Evolutionary conservation across 53 echinoderm and acorn worm genomes (phyloP).

Genomic region (Hippasteria phrygiana): DNA sequence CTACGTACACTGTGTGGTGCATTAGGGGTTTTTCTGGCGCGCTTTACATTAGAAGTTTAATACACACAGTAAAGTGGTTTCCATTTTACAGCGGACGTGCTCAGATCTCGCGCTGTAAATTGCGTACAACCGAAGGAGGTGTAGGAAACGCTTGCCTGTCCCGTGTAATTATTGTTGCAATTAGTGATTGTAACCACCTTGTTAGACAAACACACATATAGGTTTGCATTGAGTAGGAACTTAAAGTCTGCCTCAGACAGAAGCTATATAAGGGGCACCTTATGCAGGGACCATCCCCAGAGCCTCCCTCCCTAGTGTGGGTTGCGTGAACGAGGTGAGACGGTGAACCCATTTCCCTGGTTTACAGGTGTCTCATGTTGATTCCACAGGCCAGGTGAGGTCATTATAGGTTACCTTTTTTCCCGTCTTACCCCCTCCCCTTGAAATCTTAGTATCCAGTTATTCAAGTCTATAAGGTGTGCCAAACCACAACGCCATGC

Average conservation of each 20-base stretch:
- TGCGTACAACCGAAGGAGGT: background rate
- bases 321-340: no score
- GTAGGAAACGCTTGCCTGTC: background rate
- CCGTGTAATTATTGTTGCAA: conserved; percentile 2
- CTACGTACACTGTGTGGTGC: background rate
- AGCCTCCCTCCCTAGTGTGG: background rate
- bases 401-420: no score
- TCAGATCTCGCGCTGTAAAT: background rate
- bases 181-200: background rate
- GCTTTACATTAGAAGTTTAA: background rate
- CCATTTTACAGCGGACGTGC: background rate
- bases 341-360: no score
- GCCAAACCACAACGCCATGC: no score
- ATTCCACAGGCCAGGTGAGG: no score
- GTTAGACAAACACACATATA: background rate
- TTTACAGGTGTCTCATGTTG: no score
- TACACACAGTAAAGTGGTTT: no score
- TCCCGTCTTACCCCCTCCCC: no score
- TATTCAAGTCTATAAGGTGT: no score
- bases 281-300: background rate
- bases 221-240: background rate
- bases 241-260: background rate
- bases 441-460: no score
- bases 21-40: background rate
- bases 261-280: background rate